phyloP scores from a whole-genome alignment of 2,888 invertebrate species.

The Eustalomyia histrio region DNA sequence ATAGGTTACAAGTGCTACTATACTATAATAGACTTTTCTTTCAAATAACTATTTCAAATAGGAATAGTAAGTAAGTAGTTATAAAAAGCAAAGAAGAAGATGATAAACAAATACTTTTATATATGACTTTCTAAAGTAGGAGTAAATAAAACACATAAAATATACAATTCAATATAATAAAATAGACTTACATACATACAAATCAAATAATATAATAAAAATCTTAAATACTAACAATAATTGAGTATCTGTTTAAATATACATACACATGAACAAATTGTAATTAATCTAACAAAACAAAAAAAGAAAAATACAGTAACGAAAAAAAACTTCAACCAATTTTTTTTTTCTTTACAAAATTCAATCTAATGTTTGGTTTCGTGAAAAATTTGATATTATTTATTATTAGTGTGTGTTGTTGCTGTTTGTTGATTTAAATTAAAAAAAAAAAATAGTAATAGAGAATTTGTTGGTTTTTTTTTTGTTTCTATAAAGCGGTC shows the following conservation, averaged over 20 bases:
- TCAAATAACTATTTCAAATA: slow-evolving; percentile 6
- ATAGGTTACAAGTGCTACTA: too few relatives aligned
- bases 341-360: slow-evolving; percentile 10
- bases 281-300: slow-evolving; percentile 49
- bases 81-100: slow-evolving; percentile 52
- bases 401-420: slow-evolving; percentile 55
- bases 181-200: slow-evolving; percentile 19
- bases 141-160: slow-evolving; percentile 52
- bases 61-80: slow-evolving; percentile 13
- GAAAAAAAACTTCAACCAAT: slow-evolving; percentile 24
- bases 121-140: slow-evolving; percentile 54
- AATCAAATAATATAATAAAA: slow-evolving; percentile 20
- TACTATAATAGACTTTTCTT: neutral
- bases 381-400: slow-evolving; percentile 1
- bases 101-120: slow-evolving; percentile 48
- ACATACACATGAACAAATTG: slow-evolving; percentile 52
- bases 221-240: slow-evolving; percentile 49
- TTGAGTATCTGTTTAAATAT: slow-evolving; percentile 62
- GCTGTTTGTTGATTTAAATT: slow-evolving; percentile 35
- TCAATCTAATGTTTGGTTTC: slow-evolving; percentile 28
- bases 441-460: slow-evolving; percentile 9
- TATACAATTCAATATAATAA: slow-evolving; percentile 2
- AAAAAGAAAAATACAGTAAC: neutral
- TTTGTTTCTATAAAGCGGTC: slow-evolving; percentile 8
- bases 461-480: slow-evolving; percentile 29